Percentiles rank a stretch among this genome's conserved stretches.
phyloP scores from a whole-genome alignment of 2,888 invertebrate species.

The Agrotis puta region DNA sequence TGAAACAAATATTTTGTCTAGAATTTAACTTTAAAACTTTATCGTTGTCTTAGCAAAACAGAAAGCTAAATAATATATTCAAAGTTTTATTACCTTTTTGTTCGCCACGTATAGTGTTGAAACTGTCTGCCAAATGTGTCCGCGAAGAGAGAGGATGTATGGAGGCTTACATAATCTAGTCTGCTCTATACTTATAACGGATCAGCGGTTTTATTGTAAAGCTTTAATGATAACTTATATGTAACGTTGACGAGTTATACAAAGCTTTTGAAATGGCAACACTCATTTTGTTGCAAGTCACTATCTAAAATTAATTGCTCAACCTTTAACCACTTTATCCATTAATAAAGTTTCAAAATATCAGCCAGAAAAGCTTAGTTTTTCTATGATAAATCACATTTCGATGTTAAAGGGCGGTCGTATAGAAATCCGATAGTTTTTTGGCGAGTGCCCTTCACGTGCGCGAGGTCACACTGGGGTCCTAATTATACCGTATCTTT shows the following conservation, averaged over 20 bases:
- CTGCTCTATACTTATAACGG: slow-evolving; percentile 5
- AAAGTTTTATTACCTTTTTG: slow-evolving; percentile 20
- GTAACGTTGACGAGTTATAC: slow-evolving; percentile 2
- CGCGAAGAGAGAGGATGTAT: slow-evolving; percentile 44
- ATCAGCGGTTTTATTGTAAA: slow-evolving; percentile 24
- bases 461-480: slow-evolving; percentile 44
- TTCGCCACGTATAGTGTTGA: slow-evolving; percentile 33
- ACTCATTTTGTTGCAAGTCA: background rate
- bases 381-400: background rate
- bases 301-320: background rate
- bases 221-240: slow-evolving; percentile 1
- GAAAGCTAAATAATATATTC: slow-evolving; percentile 29
- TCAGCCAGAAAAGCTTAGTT: background rate
- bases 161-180: slow-evolving; percentile 40
- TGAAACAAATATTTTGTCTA: too few species aligned
- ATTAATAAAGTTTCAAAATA: background rate
- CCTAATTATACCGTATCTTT: slow-evolving; percentile 26
- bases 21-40: too few species aligned
- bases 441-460: slow-evolving; percentile 39
- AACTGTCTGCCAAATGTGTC: slow-evolving; percentile 44
- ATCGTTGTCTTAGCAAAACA: slow-evolving; percentile 7
- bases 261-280: background rate
- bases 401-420: slow-evolving; percentile 7
- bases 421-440: slow-evolving; percentile 30
- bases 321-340: slow-evolving; percentile 10